These are phyloP conservation scores for Nemotelus nigrinus DNA, from an alignment of 2,888 invertebrate species.

Conservation along the genomic window DNA sequence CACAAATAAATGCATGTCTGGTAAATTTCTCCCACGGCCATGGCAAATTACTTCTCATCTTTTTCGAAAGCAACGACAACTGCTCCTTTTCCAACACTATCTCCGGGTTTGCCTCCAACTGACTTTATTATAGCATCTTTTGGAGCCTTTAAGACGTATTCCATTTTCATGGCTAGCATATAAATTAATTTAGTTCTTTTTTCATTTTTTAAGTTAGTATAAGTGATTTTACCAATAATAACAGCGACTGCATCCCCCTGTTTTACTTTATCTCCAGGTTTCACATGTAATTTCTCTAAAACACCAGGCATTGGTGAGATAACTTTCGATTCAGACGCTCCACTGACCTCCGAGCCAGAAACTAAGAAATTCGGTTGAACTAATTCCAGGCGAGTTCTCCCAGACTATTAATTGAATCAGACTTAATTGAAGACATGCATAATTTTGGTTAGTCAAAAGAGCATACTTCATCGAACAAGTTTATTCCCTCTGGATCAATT, in stretches of 20 bases:
- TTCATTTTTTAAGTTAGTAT: constrained; percentile 3
- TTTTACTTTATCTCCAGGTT: constrained; percentile 81
- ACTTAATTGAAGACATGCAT: neutral
- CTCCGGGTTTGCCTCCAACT: constrained; percentile 78
- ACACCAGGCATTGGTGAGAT: constrained; percentile 96
- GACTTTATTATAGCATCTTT: constrained; percentile 79
- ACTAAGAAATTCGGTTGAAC: constrained; percentile 71
- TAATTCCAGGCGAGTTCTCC: constrained; percentile 73
- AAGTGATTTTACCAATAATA: constrained; percentile 70
- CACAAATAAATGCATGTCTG: constrained; percentile 37
- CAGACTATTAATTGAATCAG: constrained; percentile 67
- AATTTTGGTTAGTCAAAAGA: too few species aligned
- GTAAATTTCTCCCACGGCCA: neutral
- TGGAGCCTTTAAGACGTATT: constrained; percentile 90
- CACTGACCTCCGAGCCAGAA: constrained; percentile 60
- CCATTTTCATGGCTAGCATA: constrained; percentile 96
- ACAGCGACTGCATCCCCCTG: constrained; percentile 91
- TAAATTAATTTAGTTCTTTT: constrained; percentile 13
- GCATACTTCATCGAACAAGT: constrained; percentile 72
- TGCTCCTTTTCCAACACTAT: constrained; percentile 82
- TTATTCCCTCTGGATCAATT: constrained; percentile 68
- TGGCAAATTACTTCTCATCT: constrained; percentile 8
- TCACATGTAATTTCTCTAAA: constrained; percentile 88
- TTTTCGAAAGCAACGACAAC: constrained; percentile 69
- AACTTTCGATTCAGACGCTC: constrained; percentile 69